Base-by-base conservation (phyloP, 2,888 invertebrate genomes). In the Bembecia ichneumoniformis region DNA sequence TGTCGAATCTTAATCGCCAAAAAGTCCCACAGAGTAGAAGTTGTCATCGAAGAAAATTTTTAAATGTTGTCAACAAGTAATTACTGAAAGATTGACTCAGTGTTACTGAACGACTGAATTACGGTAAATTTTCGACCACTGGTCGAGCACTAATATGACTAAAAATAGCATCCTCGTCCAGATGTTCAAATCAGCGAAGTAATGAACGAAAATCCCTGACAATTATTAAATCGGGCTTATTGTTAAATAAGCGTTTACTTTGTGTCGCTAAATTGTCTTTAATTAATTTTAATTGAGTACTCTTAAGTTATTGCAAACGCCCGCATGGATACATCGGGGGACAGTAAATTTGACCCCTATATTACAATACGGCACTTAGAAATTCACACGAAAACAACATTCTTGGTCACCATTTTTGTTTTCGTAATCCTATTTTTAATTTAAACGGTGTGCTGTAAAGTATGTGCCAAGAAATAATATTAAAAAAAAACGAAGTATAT, bases 201-300 rank as follows among this genome's bases (percentile, higher is more conserved):
- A 52, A 50, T 50, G 58, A 60, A 63, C 59, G 58, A 48, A 63
- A 68, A 69, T 68, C 69, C 60, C 60, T 63, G 57, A 56, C 64
- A 63, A 66, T 70, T 68, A 67, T 78, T 75, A 80, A 83, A 84
- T 83, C 82, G 76, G 79, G 72, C 75, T 82, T 72, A 77, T 76
- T 76, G 70, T 77, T 71, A 70, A 83, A 77, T 72, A 74, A 64
- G 73, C 77, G 71, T 77, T 78, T 74, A 80, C 79, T 77, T 76
- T 74, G 71, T 69, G 73, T 83, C 77, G 82, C 83, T 83, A 82
- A 86, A 86, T 86, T 86, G 82, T 83, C 82, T 82, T 78, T 84
- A 84, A 87, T 87, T 83, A 82, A 82, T 82, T 78, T 72, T 82
- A 84, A 86, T 87, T 86, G 77, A 83, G 82, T 77, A 75, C 74